Base-by-base conservation (phyloP, 1,140 invertebrate genomes). In the Oedothorax gibbosus region DNA sequence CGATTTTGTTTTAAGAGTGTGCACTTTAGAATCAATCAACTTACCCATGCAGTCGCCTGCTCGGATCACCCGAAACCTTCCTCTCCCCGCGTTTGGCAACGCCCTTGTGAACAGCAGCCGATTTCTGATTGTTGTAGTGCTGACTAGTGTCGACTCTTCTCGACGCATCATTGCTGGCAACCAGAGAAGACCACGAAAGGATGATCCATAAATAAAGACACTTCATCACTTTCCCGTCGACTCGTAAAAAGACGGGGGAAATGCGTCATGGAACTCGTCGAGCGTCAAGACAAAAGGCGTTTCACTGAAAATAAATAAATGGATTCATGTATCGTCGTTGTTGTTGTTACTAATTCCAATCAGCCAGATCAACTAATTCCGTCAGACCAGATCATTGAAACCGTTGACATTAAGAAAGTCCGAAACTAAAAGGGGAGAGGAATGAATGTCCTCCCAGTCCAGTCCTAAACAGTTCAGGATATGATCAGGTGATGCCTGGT, bases 141-240 rank as follows among this genome's bases (percentile, higher is more conserved):
- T 15, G 49, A 79, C 60, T 5, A 50, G 56, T 68, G 53, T 71
- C 71, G 15, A n/a, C 18, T 60, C 78, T 50, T 53, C 54, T 81
- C 51, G 78, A 64, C 20, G 71, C 66, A 60, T n/a, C 71, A 49
- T 68, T 68, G 60, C 78, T 35, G 15, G 78, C 20, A 57, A 65
- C 21, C 18, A 12, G 14, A 12, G 51, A 18, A 53, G 76, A 49
- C 65, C 53, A 65, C 18, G 71, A 35, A 54, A 81, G 15, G 0
- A 71, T 9, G 14, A 81, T 71, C 66, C 78, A 69, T 50, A 80
- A 54, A 69, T 80, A 71, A 80, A 80, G 68, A 71, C 50, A 71
- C 60, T 53, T 80, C 78, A 80, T 80, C 50, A 79, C 76, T 60
- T 18, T 49, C 76, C 20, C 20, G 56, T 57, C 60, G 20, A 57